Conservation (phyloP, 2,888 invertebrate species). For the Panzeria rudis region DNA sequence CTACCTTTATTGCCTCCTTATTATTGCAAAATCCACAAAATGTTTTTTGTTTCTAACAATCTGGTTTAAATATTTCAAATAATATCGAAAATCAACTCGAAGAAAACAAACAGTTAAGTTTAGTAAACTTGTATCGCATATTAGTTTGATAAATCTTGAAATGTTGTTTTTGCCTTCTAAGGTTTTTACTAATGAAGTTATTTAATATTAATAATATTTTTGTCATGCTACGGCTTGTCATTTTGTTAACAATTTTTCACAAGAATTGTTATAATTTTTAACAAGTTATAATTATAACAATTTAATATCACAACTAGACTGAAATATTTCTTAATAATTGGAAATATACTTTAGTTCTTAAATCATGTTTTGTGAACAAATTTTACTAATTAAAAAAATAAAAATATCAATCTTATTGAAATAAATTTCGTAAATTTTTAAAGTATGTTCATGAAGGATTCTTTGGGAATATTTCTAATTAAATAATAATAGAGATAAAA, state of each 20-base stretch:
- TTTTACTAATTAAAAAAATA: background rate
- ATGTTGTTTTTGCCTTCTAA: slow-evolving; percentile 64
- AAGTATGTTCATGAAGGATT: too few species aligned
- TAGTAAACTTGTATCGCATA: slow-evolving; percentile 50
- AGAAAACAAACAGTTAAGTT: slow-evolving; percentile 27
- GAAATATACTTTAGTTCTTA: slow-evolving; percentile 20
- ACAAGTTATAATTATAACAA: slow-evolving; percentile 54
- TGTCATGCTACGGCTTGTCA: slow-evolving; percentile 46
- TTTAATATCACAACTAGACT: slow-evolving; percentile 31
- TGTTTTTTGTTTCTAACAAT: slow-evolving; percentile 50
- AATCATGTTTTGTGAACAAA: slow-evolving; percentile 1
- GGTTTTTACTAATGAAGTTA: slow-evolving; percentile 69
- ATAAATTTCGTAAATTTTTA: background rate
- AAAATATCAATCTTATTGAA: too few species aligned
- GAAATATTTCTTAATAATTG: slow-evolving; percentile 43
- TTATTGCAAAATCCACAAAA: slow-evolving; percentile 53
- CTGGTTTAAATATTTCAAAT: slow-evolving; percentile 50
- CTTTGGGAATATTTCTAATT: too few species aligned
- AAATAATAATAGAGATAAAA: too few species aligned
- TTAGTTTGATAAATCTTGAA: slow-evolving; percentile 33
- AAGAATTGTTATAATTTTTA: slow-evolving; percentile 61
- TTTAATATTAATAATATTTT: slow-evolving; percentile 63
- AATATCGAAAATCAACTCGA: slow-evolving; percentile 30
- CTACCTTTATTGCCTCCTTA: slow-evolving; percentile 18
- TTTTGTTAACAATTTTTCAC: slow-evolving; percentile 57